Evolutionary conservation across 2,113 vertebrate species (phyloP), one percentile per base, ranked within the genome.

Genomic region (Fregetta grallaria): DNA sequence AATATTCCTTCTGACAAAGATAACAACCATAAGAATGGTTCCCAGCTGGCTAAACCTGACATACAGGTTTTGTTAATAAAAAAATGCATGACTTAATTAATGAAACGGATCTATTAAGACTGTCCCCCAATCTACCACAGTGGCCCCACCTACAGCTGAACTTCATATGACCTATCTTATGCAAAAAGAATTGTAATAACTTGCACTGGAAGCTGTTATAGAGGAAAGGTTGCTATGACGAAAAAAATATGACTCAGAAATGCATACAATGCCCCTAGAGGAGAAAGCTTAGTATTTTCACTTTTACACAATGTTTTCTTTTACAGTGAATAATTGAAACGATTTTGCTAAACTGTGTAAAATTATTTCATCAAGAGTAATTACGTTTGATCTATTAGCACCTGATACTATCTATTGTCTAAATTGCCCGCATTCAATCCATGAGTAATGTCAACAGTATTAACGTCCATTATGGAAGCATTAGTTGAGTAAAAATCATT

Each of bases 21-120:
- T 98, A 98, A 98, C 98, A 98, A 96, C 97, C 97, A 96, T 85
- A 91, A 97, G 98, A 98, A 98, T 97, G 95, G 96, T 94, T 98
- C 97, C 98, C 85, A 98, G 90, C 98, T 97, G 87, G 97, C 96
- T 97, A 98, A 98, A 98, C 98, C 97, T 96, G 98, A 98, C 96
- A 94, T 98, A 98, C 98, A 98, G 98, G 98, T 98, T 98, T 98
- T 97, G 98, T 98, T 98, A 97, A 98, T 98, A 98, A 97, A 97
- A 98, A 98, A 98, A 97, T 97, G 98, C 97, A 98, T 97, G 98
- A 98, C 98, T 98, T 98, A 98, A 98, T 98, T 98, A 98, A 98
- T 98, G 98, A 98, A 98, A 98, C 90, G 96, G 98, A 98, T 98
- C 97, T 98, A 98, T 98, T 98, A 98, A 97, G 97, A 98, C 97